Evolutionary conservation across 1,140 invertebrate species (phyloP), one percentile per base, ranked within the genome.

Genomic region (Aricia agestis): DNA sequence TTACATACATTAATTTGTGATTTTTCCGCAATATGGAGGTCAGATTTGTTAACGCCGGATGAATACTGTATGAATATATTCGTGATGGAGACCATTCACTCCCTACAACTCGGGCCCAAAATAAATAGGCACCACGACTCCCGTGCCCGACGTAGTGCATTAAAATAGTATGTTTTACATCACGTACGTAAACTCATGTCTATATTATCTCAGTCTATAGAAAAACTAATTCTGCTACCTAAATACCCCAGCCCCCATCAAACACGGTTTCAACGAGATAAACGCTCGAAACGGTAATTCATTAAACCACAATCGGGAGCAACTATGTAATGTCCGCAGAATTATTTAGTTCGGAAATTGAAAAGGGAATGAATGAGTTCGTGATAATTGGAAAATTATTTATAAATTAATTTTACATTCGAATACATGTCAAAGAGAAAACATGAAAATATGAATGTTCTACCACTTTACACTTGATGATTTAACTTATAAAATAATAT

Each of bases 281-380:
- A 59, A 59, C 1, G 4, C 13, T 58, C 58, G 18, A 59, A 59
- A 59, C 15, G 2, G n/a, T 59, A 17, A 59, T 59, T 18, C 58
- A n/a, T 59, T 59, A 59, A 59, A 59, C 58, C 15, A 18, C 58
- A 59, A 58, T 58, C 52, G 58, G 18, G n/a, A 59, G 58, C 58
- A 18, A 59, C 10, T 52, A 52, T 52, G 45, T 52, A 52, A 63
- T 63, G 59, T 19, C 17, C 17, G 59, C 6, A 19, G 59, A 63
- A 63, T 59, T 18, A 59, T 63, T 63, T 19, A 63, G 18, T 63
- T 63, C 17, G 59, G 18, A 19, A 19, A 63, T 63, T 63, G 59
- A 63, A 63, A 63, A 63, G 18, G 59, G 59, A 19, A 63, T 63
- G 10, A 19, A 63, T 19, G 59, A 63, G 19, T 63, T 63, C 18